A percentile compares a stretch with the other conserved stretches of the same genome.
Evolutionary conservation across 2,797 vertebrate genomes (phyloP).

Genomic region (Scolopax rusticola): DNA sequence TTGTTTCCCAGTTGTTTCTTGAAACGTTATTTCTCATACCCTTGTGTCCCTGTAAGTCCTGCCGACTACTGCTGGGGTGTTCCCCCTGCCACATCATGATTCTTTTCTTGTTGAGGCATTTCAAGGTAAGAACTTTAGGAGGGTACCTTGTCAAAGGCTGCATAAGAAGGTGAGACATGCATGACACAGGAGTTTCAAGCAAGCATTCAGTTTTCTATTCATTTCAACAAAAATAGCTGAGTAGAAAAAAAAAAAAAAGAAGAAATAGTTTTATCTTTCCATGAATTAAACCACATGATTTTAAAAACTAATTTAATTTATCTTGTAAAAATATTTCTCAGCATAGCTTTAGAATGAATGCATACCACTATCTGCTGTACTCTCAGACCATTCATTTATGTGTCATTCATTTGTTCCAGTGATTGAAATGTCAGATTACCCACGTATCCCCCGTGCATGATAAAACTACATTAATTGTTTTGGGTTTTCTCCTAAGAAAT

Average conservation of each 20-base stretch:
- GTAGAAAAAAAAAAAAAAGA: too few species aligned
- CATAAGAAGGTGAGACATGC: neutral
- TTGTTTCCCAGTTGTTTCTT: neutral
- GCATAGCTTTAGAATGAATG: neutral
- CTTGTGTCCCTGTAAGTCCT: neutral
- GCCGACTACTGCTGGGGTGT: neutral
- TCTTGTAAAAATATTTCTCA: neutral
- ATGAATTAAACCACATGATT: rapidly evolving
- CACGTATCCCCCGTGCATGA: neutral
- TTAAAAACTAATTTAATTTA: neutral
- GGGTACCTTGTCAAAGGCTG: neutral
- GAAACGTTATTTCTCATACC: neutral
- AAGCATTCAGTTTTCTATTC: neutral
- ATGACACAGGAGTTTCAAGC: neutral
- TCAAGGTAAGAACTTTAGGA: neutral
- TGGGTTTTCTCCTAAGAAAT: neutral
- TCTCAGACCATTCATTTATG: conserved; percentile 11
- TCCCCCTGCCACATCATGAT: neutral
- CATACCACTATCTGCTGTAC: neutral
- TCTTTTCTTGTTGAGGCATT: neutral
- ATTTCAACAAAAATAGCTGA: neutral
- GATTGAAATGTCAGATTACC: neutral
- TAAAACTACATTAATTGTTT: neutral
- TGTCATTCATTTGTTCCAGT: conserved; percentile 4
- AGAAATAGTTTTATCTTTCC: neutral